These are phyloP conservation scores for Eupristina koningsbergeri DNA, from an alignment of 1,140 invertebrate species.

Conservation along the genomic window DNA sequence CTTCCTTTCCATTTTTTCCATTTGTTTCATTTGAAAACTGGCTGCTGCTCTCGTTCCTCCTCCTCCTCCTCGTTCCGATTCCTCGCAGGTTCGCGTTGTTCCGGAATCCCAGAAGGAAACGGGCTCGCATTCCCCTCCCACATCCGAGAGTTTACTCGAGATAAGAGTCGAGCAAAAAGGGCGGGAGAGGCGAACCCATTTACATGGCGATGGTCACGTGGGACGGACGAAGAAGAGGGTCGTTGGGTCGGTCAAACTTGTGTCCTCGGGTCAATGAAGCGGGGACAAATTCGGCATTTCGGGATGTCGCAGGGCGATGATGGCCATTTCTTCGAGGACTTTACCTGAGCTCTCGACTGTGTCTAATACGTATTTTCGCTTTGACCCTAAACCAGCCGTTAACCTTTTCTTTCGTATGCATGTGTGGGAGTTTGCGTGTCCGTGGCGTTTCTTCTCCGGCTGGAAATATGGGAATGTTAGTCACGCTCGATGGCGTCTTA, in stretches of 20 bases:
- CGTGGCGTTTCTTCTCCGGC: not conserved
- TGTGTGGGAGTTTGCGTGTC: not conserved
- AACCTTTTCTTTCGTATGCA: no score
- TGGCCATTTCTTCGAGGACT: conserved; percentile 5
- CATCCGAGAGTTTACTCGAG: not conserved
- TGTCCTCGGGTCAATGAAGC: conserved; percentile 24
- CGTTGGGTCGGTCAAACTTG: not conserved
- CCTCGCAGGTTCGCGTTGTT: no score
- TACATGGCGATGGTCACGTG: no score
- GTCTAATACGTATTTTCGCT: conserved; percentile 23
- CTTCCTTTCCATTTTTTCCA: not conserved
- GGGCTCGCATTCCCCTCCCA: not conserved
- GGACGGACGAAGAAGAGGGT: not conserved
- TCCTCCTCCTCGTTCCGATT: not conserved
- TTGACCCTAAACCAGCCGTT: not conserved
- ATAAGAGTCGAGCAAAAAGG: not conserved
- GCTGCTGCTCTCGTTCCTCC: not conserved
- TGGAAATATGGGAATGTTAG: not conserved
- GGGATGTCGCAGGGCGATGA: not conserved
- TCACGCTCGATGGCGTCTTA: not conserved
- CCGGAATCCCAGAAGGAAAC: not conserved
- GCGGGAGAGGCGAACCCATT: no score
- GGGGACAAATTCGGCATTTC: not conserved
- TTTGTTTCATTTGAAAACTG: not conserved
- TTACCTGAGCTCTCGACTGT: conserved; percentile 2